A percentile compares a stretch with the other conserved stretches of the same genome.
These are phyloP conservation scores for Ochotona princeps DNA, from an alignment of 2,113 vertebrate species.

Conservation along the genomic window DNA sequence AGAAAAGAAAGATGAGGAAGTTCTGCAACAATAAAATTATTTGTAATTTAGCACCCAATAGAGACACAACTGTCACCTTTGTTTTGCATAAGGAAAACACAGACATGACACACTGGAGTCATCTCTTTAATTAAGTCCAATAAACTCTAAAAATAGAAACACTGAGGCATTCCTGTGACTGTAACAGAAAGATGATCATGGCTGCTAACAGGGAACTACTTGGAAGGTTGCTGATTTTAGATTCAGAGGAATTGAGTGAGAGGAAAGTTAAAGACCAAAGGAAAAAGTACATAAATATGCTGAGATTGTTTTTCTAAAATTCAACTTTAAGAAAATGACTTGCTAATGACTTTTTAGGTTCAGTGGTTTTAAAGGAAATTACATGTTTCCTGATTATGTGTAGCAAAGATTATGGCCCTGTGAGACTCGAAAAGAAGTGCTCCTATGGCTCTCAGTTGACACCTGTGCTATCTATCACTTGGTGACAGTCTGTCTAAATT, in stretches of 20 bases:
- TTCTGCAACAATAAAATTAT: not conserved
- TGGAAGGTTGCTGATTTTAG: not conserved
- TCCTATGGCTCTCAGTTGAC: not conserved
- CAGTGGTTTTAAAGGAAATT: not conserved
- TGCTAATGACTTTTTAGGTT: not conserved
- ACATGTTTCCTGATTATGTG: not conserved
- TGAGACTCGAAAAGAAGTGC: not conserved
- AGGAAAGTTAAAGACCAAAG: conserved; percentile 17
- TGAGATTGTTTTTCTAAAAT: not conserved
- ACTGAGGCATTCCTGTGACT: not conserved
- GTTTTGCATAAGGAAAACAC: conserved; percentile 6
- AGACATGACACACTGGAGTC: not conserved
- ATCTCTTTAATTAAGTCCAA: not conserved
- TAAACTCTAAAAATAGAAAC: not conserved
- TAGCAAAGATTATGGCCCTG: conserved; percentile 4
- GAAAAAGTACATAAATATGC: not conserved
- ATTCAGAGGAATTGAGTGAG: conserved; percentile 17
- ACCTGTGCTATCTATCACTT: not conserved
- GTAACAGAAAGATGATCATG: not conserved
- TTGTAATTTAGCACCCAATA: not conserved
- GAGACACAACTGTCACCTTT: not conserved
- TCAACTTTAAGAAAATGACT: not conserved
- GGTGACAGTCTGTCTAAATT: conserved; percentile 1
- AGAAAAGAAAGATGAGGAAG: not conserved
- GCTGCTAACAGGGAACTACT: not conserved